phyloP scores from a whole-genome alignment of 1,140 invertebrate species.

The Bathynomus jamesi region DNA sequence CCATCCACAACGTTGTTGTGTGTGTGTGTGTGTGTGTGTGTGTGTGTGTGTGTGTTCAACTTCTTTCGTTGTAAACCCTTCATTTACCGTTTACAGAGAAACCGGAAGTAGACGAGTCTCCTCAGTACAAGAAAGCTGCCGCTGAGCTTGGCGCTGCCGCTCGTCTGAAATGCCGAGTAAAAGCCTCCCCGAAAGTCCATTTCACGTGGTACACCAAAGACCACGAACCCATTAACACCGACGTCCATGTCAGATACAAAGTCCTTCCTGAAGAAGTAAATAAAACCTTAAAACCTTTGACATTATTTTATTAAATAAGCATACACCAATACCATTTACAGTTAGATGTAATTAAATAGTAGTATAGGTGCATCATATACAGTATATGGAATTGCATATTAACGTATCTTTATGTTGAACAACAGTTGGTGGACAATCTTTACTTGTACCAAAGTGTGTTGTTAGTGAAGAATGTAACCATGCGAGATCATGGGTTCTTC shows the following conservation, averaged over 20 bases:
- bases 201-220: constrained; percentile 75
- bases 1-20: no score
- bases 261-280: not conserved
- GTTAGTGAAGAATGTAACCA: constrained; percentile 69
- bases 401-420: no score
- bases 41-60: no score
- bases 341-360: no score
- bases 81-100: no score
- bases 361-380: no score
- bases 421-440: constrained; percentile 48
- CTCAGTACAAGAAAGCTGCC: constrained; percentile 72
- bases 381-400: no score
- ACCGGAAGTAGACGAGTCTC: constrained; percentile 77
- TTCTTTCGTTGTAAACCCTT: no score
- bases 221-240: constrained; percentile 40
- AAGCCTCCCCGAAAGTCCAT: constrained; percentile 68
- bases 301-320: no score
- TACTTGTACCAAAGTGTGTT: constrained; percentile 69
- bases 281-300: no score
- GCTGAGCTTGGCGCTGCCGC: constrained; percentile 75
- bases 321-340: no score
- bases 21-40: no score
- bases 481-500: constrained; percentile 81
- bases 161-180: constrained; percentile 68
- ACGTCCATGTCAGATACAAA: constrained; percentile 37